Percentiles rank a stretch among this genome's conserved stretches.
These are phyloP conservation scores for Andrena fulva DNA, from an alignment of 2,888 invertebrate genomes.

Conservation along the genomic window DNA sequence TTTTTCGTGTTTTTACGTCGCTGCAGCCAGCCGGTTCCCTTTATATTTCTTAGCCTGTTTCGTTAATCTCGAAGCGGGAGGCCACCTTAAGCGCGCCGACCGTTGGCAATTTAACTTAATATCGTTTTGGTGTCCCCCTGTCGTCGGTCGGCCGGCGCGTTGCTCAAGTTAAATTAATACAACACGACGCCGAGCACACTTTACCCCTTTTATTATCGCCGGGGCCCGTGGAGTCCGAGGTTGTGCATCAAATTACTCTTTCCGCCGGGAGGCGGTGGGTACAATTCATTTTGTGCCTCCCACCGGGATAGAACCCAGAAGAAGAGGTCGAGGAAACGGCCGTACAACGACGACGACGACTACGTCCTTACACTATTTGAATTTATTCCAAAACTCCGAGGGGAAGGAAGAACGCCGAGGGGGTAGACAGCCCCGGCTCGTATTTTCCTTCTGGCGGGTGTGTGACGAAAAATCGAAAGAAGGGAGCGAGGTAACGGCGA, in stretches of 20 bases:
- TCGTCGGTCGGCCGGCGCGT: slow-evolving; percentile 54
- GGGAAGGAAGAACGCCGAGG: neutral
- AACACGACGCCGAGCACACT: slow-evolving; percentile 62
- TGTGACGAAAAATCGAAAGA: slow-evolving; percentile 11
- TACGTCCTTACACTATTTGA: slow-evolving; percentile 56
- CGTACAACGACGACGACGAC: neutral
- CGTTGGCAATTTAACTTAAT: slow-evolving; percentile 73
- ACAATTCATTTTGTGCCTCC: slow-evolving; percentile 59
- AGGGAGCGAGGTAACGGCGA: neutral
- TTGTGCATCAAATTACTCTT: slow-evolving; percentile 72
- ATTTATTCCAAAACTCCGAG: slow-evolving; percentile 61
- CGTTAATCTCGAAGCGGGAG: slow-evolving; percentile 63
- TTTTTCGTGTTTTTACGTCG: slow-evolving; percentile 9
- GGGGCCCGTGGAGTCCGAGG: slow-evolving; percentile 59
- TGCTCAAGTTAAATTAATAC: slow-evolving; percentile 79
- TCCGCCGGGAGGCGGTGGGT: slow-evolving; percentile 39
- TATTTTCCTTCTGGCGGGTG: neutral
- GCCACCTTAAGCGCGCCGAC: slow-evolving; percentile 29
- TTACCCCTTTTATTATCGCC: slow-evolving; percentile 70
- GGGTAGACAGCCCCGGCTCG: neutral
- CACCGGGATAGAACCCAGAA: slow-evolving; percentile 30
- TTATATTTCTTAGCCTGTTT: slow-evolving; percentile 47
- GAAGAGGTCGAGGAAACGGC: slow-evolving; percentile 23
- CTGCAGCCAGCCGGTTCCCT: slow-evolving; percentile 19
- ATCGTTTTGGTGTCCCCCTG: slow-evolving; percentile 58